Conservation (phyloP, 2,797 vertebrate genomes). For the Arvicola amphibius region DNA sequence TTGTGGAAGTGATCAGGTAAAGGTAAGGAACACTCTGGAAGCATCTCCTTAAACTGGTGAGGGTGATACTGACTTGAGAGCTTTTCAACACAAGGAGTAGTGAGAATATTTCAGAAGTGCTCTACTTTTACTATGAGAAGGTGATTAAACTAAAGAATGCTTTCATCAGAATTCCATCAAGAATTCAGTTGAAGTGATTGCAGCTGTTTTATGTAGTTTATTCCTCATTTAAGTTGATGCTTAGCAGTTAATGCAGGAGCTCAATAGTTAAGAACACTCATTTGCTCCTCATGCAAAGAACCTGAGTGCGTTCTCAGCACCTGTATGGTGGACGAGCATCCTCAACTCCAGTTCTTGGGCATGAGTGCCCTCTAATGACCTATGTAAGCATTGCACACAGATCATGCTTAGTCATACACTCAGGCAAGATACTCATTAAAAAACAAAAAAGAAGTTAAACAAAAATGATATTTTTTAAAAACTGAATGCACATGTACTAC, state of each 20-base stretch:
- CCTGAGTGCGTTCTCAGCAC: background rate
- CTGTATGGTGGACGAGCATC: background rate
- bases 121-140: background rate
- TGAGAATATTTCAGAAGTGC: background rate
- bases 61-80: background rate
- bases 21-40: background rate
- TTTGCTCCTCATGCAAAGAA: background rate
- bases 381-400: background rate
- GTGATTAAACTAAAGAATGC: background rate
- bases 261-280: background rate
- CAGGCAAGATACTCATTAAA: background rate
- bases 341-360: background rate
- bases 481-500: background rate
- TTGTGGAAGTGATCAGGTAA: background rate
- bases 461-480: background rate
- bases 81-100: background rate
- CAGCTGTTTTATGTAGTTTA: background rate
- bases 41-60: background rate
- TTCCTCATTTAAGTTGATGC: background rate
- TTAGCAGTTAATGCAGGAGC: background rate
- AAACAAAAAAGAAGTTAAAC: background rate
- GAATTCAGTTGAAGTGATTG: background rate
- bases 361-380: background rate
- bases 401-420: background rate
- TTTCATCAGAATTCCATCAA: background rate